A percentile compares a stretch with the other conserved stretches of the same genome.
phyloP scores from a whole-genome alignment of 2,888 invertebrate species.

The Apotomis turbidana region DNA sequence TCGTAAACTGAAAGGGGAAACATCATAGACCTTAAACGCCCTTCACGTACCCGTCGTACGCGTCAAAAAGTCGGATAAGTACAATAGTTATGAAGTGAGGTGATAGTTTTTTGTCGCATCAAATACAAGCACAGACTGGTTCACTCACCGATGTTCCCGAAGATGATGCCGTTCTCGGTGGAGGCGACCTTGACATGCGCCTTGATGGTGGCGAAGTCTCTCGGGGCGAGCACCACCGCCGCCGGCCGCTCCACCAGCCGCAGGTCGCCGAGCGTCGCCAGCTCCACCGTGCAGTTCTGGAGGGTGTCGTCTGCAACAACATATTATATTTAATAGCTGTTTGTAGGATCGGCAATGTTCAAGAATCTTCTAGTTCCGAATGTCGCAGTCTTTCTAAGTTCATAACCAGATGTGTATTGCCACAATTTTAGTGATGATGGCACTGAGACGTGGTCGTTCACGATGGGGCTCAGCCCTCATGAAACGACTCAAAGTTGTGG shows the following conservation, averaged over 20 bases:
- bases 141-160: conserved; percentile 95
- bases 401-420: too few species aligned
- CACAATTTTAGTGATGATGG: too few species aligned
- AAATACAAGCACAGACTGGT: too few species aligned
- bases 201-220: conserved; percentile 99
- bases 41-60: too few species aligned
- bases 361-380: too few species aligned
- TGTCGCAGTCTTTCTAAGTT: too few species aligned
- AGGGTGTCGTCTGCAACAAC: conserved; percentile 90
- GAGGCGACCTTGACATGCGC: conserved; percentile 99
- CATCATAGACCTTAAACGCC: not conserved
- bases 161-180: conserved; percentile 99
- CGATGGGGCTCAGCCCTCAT: too few species aligned
- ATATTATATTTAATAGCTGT: not conserved
- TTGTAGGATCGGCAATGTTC: not conserved
- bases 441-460: too few species aligned
- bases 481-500: too few species aligned
- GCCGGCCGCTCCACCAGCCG: conserved; percentile 99
- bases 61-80: too few species aligned
- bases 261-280: conserved; percentile 98
- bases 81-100: too few species aligned
- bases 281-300: conserved; percentile 98
- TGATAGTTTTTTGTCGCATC: too few species aligned
- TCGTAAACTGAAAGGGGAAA: conserved; percentile 90
- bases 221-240: conserved; percentile 96